Percentiles rank a stretch among this genome's conserved stretches.
Conservation (phyloP, 1,140 invertebrate genomes). For the Tetramorium parvispinum region DNA sequence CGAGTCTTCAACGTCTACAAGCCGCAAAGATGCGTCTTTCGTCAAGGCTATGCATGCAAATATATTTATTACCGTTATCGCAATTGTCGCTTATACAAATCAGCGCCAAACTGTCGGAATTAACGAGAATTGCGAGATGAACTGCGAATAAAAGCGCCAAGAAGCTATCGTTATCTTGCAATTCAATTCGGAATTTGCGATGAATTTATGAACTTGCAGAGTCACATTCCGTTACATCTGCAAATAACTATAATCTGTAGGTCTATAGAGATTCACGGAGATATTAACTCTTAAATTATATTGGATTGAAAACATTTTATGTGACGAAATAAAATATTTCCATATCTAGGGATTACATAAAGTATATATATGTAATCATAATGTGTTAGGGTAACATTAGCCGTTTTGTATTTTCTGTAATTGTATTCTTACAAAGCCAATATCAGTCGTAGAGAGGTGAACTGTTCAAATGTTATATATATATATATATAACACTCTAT, state of each 20-base stretch:
- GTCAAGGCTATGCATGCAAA: conserved; percentile 11
- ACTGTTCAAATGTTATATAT: neutral
- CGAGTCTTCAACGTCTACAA: neutral
- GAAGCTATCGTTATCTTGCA: conserved; percentile 6
- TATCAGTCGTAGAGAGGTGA: neutral
- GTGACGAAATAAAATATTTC: neutral
- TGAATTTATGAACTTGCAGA: conserved; percentile 26
- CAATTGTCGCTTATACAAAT: conserved; percentile 34
- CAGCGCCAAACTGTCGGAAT: conserved; percentile 11
- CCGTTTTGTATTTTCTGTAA: neutral
- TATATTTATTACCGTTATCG: conserved; percentile 44
- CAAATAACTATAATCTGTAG: neutral
- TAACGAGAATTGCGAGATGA: conserved; percentile 17
- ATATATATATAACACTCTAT: neutral
- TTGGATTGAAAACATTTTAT: neutral
- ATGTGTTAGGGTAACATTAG: neutral
- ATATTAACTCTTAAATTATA: conserved; percentile 14
- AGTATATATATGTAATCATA: neutral
- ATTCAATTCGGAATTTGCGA: conserved; percentile 27
- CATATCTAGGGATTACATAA: neutral
- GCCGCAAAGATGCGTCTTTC: neutral
- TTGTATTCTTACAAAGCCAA: neutral
- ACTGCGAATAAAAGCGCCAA: neutral
- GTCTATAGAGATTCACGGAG: neutral
- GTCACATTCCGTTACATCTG: conserved; percentile 11